Evolutionary conservation across 2,797 vertebrate species (phyloP), one percentile per base, ranked within the genome.

Genomic region (Brotogeris chrysoptera): DNA sequence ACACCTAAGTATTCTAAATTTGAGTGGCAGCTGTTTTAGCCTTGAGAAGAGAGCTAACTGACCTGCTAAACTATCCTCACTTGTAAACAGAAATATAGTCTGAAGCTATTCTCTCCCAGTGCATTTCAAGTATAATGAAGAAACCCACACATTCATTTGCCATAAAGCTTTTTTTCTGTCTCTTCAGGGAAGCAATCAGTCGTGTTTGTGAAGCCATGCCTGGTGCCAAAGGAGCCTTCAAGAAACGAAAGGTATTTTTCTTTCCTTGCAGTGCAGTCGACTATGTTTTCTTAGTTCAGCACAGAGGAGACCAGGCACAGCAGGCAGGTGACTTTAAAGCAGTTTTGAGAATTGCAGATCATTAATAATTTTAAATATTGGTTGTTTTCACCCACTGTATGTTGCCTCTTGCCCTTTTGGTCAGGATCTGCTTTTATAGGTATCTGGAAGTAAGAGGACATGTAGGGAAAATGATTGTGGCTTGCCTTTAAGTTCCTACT

Each of bases 161-260:
- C 63, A 68, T 87, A 93, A 90, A 91, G 77, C 44, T 90, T 95
- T 63, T 73, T 82, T 93, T 91, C 92, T 93, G 95, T 90, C 91
- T 97, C 97, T 95, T 63, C 90, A 99, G 99, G 98, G 99, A 99
- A 98, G 99, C 99, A 95, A 99, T 99, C 98, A 99, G 99, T 98
- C 97, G 99, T 97, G 98, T 99, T 96, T 99, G 99, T 96, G 99
- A 99, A 98, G 98, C 99, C 25, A 97, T 99, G 90, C 99, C 99
- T 80, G 98, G 98, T 96, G 97, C 99, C 97, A 99, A 99, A 99
- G 99, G 98, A 98, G 98, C 98, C 94, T 98, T 98, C 97, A 99
- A 99, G 97, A 99, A 99, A 98, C 99, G 98, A 98, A 99, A 99
- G 99, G 99, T 99, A 99, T 93, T 47, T 80, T 69, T 70, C n/a